Percentiles rank a stretch among this genome's conserved stretches.
Conservation (phyloP, 2,113 vertebrate genomes). For the Ciconia maguari region DNA sequence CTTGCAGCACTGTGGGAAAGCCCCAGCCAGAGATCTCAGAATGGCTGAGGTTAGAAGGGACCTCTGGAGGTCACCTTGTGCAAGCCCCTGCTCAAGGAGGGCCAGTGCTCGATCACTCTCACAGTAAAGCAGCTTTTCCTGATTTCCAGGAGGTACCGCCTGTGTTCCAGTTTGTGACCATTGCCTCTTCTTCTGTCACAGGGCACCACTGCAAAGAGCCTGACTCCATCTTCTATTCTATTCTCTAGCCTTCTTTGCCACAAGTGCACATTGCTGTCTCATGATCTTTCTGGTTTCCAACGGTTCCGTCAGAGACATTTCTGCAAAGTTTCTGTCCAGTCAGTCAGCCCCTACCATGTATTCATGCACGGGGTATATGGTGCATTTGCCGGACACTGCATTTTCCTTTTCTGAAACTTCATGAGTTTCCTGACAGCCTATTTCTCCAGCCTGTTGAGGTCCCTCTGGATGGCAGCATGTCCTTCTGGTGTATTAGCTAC, state of each 20-base stretch:
- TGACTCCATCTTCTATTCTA: accelerated
- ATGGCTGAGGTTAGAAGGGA: neutral
- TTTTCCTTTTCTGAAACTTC: neutral
- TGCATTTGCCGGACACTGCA: neutral
- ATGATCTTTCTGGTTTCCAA: too few species aligned
- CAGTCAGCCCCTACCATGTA: too few species aligned
- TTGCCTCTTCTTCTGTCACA: neutral
- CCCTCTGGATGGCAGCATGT: neutral
- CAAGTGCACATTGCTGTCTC: neutral
- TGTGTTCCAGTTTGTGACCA: neutral
- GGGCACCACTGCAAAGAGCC: too few species aligned
- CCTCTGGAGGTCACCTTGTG: too few species aligned
- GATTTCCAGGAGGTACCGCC: neutral
- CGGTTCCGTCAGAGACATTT: neutral
- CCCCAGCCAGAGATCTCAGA: neutral
- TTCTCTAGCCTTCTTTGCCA: too few species aligned
- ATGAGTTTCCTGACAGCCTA: neutral
- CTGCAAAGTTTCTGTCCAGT: neutral
- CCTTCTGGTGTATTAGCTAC: too few species aligned
- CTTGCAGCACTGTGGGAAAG: neutral
- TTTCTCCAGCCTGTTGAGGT: neutral
- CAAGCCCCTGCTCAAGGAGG: neutral
- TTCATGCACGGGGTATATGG: too few species aligned
- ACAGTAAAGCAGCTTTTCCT: neutral
- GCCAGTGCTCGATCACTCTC: neutral